A percentile compares a stretch with the other conserved stretches of the same genome.
phyloP scores from a whole-genome alignment of 92 coral and sea anemone species.

The Paramuricea clavata region DNA sequence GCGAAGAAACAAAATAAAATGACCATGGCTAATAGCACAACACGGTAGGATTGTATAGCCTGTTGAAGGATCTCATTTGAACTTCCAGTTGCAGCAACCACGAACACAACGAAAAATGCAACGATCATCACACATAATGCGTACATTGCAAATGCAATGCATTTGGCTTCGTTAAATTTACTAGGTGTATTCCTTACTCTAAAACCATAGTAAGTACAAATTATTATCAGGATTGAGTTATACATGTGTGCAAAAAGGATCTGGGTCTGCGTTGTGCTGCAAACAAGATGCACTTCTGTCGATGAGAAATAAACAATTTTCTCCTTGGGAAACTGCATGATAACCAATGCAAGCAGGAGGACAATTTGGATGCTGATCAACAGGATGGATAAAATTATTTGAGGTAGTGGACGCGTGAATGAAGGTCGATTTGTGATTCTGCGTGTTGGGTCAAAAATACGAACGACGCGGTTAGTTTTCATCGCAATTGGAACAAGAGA shows the following conservation, averaged over 20 bases:
- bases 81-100: not conserved
- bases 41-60: not conserved
- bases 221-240: conserved; percentile 80
- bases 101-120: conserved; percentile 80
- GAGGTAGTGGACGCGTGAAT: not conserved
- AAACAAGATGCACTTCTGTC: conserved; percentile 7
- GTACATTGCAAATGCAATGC: conserved; percentile 94
- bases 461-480: conserved; percentile 29
- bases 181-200: conserved; percentile 90
- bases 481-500: conserved; percentile 15
- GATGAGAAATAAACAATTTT: not conserved
- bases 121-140: conserved; percentile 84
- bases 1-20: conserved; percentile 17
- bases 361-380: not conserved
- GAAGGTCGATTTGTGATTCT: not conserved
- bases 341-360: not conserved
- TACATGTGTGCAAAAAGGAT: conserved; percentile 80
- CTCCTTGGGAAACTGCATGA: not conserved
- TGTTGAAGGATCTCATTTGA: not conserved
- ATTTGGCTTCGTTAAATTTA: conserved; percentile 94
- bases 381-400: not conserved
- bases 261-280: not conserved
- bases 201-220: conserved; percentile 91
- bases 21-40: not conserved
- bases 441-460: conserved; percentile 21